Evolutionary conservation across 2,888 invertebrate species (phyloP), one percentile per base, ranked within the genome.

Genomic region (Alentia gelatinosa): DNA sequence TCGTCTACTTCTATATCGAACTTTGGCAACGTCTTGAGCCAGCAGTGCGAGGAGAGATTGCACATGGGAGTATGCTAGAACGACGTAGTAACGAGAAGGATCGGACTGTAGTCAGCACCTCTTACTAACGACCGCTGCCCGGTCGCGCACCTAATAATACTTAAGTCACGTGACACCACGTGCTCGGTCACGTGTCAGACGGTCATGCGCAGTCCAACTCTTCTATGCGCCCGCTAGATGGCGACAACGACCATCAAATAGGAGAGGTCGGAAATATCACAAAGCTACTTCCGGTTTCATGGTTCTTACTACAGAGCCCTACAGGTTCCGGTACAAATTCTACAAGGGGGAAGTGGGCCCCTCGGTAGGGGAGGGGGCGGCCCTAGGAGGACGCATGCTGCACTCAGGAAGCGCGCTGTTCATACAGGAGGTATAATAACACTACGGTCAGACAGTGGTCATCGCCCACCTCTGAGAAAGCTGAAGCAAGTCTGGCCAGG

Each of bases 381-480:
- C 56, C 56, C 47, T 42, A 15, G 56, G 56, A 56, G 19, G 56
- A n/a, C 56, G 5, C 23, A 5, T 79, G 79, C 35, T 79, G 79
- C 37, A n/a, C 37, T 79, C 79, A 79, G 79, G 79, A 39, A 79
- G 79, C 79, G 79, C 19, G n/a, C 39, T 79, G 79, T 79, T 79
- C 23, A 1, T 79, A 79, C 39, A 79, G 79, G 79, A 79, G 37
- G 79, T 79, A 79, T 79, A 79, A 37, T 37, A 5, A 39, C 26
- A 12, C 37, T 37, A 39, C 79, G 37, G 37, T 63, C 63, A n/a
- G n/a, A n/a, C n/a, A n/a, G n/a, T n/a, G n/a, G 1, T 3, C 26
- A 30, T 30, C n/a, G 30, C 30, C 30, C 12, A 3, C 5, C 3
- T 23, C 23, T 1, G 37, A 37, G 19, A 1, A 79, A 79, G 79